These are phyloP conservation scores for Drosophila kohkoa DNA, from an alignment of 1,140 invertebrate species.

Conservation along the genomic window DNA sequence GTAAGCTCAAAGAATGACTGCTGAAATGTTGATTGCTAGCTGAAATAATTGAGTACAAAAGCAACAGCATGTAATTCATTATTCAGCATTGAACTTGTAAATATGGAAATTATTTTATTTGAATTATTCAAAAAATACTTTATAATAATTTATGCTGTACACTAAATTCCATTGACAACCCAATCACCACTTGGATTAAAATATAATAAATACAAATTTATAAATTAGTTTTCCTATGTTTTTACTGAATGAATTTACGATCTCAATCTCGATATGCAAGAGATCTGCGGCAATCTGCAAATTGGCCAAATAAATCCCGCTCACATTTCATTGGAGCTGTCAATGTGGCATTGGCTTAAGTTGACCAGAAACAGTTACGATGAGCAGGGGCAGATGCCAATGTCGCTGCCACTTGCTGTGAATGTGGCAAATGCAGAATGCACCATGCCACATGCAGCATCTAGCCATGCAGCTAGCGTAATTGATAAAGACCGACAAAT, in stretches of 20 bases:
- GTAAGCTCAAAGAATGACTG: not conserved
- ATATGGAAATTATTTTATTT: not conserved
- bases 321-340: conserved; percentile 64
- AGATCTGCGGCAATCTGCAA: conserved; percentile 43
- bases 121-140: not conserved
- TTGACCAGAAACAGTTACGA: conserved; percentile 62
- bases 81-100: too few species aligned
- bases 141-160: not conserved
- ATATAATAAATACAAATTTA: too few species aligned
- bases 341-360: conserved; percentile 55
- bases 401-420: conserved; percentile 67
- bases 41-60: too few species aligned
- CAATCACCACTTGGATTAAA: too few species aligned
- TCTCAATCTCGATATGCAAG: not conserved
- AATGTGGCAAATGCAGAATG: conserved; percentile 60
- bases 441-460: conserved; percentile 26
- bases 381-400: conserved; percentile 45
- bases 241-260: not conserved
- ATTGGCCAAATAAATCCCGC: conserved; percentile 68
- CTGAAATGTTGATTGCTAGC: too few species aligned
- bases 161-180: too few species aligned
- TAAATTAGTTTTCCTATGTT: not conserved
- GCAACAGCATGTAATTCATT: too few species aligned
- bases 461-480: conserved; percentile 65
- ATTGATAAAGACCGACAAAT: conserved; percentile 83